Evolutionary conservation across 1,140 invertebrate genomes (phyloP).

Genomic region (Medauroidea extradentata): DNA sequence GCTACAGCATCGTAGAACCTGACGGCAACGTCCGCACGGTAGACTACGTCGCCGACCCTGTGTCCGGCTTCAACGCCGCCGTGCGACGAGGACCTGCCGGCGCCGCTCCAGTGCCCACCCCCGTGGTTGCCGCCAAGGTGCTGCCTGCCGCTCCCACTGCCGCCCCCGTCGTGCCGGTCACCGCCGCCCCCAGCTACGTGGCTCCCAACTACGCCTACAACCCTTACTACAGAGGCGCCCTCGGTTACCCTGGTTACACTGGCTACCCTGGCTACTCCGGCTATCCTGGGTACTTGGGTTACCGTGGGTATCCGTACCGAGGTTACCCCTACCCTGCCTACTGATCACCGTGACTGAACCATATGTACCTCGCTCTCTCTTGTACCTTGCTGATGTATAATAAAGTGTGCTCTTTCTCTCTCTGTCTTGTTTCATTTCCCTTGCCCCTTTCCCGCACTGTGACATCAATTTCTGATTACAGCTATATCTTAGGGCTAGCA

Average conservation of each 20-base stretch:
- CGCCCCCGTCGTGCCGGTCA: conserved; percentile 26
- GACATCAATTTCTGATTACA: too few species aligned
- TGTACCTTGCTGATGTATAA: too few species aligned
- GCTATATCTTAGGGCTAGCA: too few species aligned
- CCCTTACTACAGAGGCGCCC: too few species aligned
- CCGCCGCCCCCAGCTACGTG: background rate
- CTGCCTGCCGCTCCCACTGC: conserved; percentile 28
- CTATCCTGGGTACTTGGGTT: background rate
- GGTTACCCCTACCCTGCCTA: background rate
- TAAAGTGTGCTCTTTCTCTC: too few species aligned
- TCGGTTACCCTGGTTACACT: too few species aligned
- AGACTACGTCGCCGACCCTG: conserved; percentile 22
- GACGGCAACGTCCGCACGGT: conserved; percentile 24
- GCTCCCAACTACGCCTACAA: background rate
- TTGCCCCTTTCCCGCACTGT: too few species aligned
- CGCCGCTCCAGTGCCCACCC: conserved; percentile 32
- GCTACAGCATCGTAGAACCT: conserved; percentile 27
- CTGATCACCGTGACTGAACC: background rate
- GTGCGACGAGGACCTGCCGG: conserved; percentile 21
- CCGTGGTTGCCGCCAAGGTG: conserved; percentile 19
- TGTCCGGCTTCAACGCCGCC: conserved; percentile 26
- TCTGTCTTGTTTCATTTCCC: too few species aligned
- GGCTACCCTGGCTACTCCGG: background rate
- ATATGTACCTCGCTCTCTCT: background rate
- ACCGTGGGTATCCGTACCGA: background rate